Conservation (phyloP, 2,113 vertebrate species). For the Equus quagga region DNA sequence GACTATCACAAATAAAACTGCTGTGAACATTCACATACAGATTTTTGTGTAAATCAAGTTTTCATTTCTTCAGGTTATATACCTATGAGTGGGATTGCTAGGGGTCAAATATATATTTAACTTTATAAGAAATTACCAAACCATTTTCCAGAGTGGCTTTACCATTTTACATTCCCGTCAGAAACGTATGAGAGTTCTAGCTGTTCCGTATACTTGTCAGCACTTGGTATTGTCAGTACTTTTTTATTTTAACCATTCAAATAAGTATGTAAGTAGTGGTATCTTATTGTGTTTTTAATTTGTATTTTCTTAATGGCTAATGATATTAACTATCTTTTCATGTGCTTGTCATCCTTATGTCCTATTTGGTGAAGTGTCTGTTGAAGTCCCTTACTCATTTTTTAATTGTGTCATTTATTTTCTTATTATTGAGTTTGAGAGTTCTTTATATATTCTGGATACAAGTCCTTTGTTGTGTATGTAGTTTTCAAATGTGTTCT, state of each 20-base stretch:
- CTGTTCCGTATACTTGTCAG: neutral
- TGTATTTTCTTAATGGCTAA: neutral
- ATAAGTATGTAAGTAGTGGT: neutral
- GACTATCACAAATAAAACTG: neutral
- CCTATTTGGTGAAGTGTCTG: neutral
- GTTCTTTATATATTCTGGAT: neutral
- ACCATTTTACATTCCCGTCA: neutral
- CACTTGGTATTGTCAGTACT: neutral
- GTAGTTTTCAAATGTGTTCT: neutral
- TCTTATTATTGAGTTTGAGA: neutral
- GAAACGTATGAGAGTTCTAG: neutral
- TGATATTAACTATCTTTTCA: neutral
- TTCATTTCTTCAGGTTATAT: neutral
- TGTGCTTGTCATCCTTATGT: neutral
- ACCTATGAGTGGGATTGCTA: neutral
- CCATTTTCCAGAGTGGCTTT: neutral
- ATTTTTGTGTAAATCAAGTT: neutral
- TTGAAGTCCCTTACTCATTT: neutral
- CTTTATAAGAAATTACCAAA: neutral
- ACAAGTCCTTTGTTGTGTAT: neutral
- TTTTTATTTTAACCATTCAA: conserved; percentile 5
- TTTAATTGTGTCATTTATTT: neutral
- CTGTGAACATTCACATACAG: neutral
- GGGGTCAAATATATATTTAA: neutral
- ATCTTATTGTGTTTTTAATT: neutral